phyloP scores from a whole-genome alignment of 2,113 vertebrate species.

The Synchiropus splendidus region DNA sequence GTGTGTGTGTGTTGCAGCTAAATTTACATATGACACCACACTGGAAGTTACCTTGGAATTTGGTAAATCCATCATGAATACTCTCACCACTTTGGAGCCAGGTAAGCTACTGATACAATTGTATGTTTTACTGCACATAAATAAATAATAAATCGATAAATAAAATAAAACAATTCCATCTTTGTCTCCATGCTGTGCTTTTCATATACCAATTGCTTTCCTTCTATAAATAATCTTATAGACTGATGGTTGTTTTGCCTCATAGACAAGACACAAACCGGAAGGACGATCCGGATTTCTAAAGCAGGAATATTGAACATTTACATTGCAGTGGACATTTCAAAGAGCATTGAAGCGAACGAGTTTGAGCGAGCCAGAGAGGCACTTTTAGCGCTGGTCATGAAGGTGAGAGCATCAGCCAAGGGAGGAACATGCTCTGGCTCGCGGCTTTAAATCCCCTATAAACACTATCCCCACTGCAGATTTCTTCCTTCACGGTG shows the following conservation, averaged over 20 bases:
- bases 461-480: slow-evolving; percentile 19
- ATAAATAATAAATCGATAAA: too few relatives aligned
- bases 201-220: too few relatives aligned
- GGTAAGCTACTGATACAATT: too few relatives aligned
- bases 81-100: slow-evolving; percentile 25
- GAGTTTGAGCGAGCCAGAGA: slow-evolving; percentile 19
- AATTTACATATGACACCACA: slow-evolving; percentile 59
- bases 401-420: slow-evolving; percentile 58
- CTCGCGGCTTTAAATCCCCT: neutral
- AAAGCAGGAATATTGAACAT: slow-evolving; percentile 58
- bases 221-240: too few relatives aligned
- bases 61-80: slow-evolving; percentile 40
- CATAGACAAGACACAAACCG: slow-evolving; percentile 39
- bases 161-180: too few relatives aligned
- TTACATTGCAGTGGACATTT: slow-evolving; percentile 66
- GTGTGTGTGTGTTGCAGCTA: too few relatives aligned
- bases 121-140: too few relatives aligned
- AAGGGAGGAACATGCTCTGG: slow-evolving; percentile 46
- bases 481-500: slow-evolving; percentile 59
- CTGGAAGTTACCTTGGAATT: slow-evolving; percentile 59
- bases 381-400: slow-evolving; percentile 31
- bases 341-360: slow-evolving; percentile 38
- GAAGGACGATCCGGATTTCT: slow-evolving; percentile 37
- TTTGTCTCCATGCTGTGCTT: too few relatives aligned
- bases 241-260: too few relatives aligned